These are phyloP conservation scores for Euleptes europaea DNA, from an alignment of 2,113 vertebrate species.

Conservation along the genomic window DNA sequence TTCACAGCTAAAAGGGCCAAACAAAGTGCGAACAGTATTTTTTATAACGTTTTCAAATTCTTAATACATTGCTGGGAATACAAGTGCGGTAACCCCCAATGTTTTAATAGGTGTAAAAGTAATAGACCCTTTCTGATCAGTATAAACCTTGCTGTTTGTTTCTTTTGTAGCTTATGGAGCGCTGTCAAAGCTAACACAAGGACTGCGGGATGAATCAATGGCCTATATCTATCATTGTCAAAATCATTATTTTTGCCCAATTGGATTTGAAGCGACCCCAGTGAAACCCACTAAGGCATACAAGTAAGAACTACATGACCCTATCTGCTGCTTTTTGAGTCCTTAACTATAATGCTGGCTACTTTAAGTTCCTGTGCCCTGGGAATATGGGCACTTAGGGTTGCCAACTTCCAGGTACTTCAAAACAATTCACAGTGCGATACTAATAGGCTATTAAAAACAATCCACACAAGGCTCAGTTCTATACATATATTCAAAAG, in stretches of 20 bases:
- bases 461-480: no score
- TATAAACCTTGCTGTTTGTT: background rate
- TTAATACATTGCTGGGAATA: no score
- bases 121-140: background rate
- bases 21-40: no score
- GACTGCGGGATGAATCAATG: conserved; percentile 92
- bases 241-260: conserved; percentile 98
- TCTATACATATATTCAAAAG: no score
- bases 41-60: no score
- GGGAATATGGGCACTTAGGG: no score
- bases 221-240: conserved; percentile 99
- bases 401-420: no score
- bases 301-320: conserved; percentile 77
- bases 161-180: conserved; percentile 87
- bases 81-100: no score
- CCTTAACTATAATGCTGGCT: background rate
- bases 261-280: conserved; percentile 97
- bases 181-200: conserved; percentile 89
- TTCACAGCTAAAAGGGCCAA: no score
- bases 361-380: background rate
- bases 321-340: conserved; percentile 1
- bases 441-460: no score
- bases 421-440: no score
- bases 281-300: conserved; percentile 94
- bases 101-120: background rate